Percentiles rank a stretch among this genome's conserved stretches.
These are phyloP conservation scores for Herminia tarsipennalis DNA, from an alignment of 2,888 invertebrate species.

Conservation along the genomic window DNA sequence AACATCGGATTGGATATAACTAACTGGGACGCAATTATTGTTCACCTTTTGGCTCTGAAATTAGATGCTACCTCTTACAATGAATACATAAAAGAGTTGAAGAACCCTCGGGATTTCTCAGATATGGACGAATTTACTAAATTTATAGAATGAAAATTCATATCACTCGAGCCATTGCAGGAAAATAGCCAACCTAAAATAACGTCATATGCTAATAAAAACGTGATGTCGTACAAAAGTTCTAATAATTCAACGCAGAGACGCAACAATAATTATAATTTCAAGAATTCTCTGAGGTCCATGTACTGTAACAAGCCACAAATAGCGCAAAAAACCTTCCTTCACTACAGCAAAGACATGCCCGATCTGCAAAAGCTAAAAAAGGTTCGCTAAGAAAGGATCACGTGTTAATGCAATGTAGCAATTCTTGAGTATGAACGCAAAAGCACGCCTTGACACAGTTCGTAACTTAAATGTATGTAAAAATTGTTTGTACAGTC, in stretches of 20 bases:
- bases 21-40: neutral
- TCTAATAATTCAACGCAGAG: neutral
- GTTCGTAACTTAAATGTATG: slow-evolving; percentile 2
- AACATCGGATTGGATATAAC: neutral
- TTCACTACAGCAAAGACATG: slow-evolving; percentile 4
- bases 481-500: slow-evolving; percentile 7
- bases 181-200: neutral
- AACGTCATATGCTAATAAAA: too few species aligned
- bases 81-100: slow-evolving; percentile 1
- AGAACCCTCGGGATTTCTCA: slow-evolving; percentile 3
- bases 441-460: neutral
- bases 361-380: slow-evolving; percentile 6
- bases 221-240: too few species aligned
- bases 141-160: slow-evolving; percentile 5
- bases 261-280: slow-evolving; percentile 1
- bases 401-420: slow-evolving; percentile 3
- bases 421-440: neutral
- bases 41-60: neutral
- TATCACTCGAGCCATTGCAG: neutral
- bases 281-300: slow-evolving; percentile 3
- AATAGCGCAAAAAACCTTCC: neutral
- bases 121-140: slow-evolving; percentile 5
- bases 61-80: slow-evolving; percentile 1
- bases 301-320: slow-evolving; percentile 3
- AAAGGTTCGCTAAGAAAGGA: too few species aligned